These are phyloP conservation scores for Strigamia crassipes DNA, from an alignment of 2,888 invertebrate species.

Conservation along the genomic window DNA sequence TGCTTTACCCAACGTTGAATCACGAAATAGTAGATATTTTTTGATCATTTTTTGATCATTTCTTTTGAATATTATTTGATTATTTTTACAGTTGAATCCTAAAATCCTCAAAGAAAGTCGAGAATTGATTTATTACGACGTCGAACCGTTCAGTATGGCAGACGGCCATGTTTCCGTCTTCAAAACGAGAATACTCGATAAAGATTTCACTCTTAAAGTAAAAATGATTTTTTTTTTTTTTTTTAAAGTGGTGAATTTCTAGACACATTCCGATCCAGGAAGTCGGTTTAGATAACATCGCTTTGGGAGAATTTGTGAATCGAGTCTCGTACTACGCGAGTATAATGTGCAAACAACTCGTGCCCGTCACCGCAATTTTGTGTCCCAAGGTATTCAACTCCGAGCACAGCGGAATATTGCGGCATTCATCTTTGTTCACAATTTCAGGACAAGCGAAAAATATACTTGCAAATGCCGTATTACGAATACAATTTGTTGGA, in stretches of 20 bases:
- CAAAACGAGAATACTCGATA: background rate
- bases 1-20: background rate
- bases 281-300: background rate
- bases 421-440: background rate
- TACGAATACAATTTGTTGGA: background rate
- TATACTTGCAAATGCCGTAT: background rate
- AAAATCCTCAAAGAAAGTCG: background rate
- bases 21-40: background rate
- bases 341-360: background rate
- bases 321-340: background rate
- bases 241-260: too few species aligned
- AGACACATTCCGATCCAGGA: too few species aligned
- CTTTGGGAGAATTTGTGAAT: background rate
- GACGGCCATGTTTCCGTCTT: background rate
- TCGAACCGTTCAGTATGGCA: background rate
- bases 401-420: too few species aligned
- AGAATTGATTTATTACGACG: background rate
- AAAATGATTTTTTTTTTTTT: too few species aligned
- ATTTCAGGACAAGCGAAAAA: background rate
- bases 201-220: background rate
- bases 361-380: background rate
- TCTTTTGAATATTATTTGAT: background rate
- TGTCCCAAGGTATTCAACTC: too few species aligned
- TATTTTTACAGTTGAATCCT: background rate
- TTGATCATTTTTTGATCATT: background rate